A percentile compares a stretch with the other conserved stretches of the same genome.
These are phyloP conservation scores for Blastobasis adustella DNA, from an alignment of 2,888 invertebrate species.

Conservation along the genomic window DNA sequence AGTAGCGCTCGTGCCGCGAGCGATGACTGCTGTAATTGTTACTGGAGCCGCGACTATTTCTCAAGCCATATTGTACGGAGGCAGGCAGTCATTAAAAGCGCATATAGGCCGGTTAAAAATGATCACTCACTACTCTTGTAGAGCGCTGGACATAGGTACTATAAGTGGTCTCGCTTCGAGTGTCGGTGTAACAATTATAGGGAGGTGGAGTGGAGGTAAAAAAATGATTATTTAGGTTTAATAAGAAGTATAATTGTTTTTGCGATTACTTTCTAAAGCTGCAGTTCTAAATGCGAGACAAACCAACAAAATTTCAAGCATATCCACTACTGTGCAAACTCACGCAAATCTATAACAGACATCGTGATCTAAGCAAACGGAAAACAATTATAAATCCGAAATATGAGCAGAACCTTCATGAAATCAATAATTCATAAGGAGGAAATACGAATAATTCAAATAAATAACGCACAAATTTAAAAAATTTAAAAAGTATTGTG, in stretches of 20 bases:
- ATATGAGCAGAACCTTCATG: too few relatives aligned
- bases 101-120: slow-evolving; percentile 9
- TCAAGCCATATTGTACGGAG: slow-evolving; percentile 33
- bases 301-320: too few relatives aligned
- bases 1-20: slow-evolving; percentile 19
- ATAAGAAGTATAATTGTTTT: background rate
- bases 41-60: slow-evolving; percentile 25
- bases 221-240: background rate
- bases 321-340: too few relatives aligned
- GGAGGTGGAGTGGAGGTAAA: background rate
- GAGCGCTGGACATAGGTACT: background rate
- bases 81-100: slow-evolving; percentile 25
- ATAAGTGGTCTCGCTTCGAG: background rate
- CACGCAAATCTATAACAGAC: too few relatives aligned
- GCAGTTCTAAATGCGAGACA: too few relatives aligned
- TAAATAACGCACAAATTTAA: too few relatives aligned
- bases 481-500: too few relatives aligned
- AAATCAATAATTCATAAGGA: too few relatives aligned
- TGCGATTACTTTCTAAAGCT: background rate
- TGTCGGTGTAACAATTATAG: background rate
- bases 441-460: too few relatives aligned
- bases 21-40: slow-evolving; percentile 29
- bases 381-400: too few relatives aligned
- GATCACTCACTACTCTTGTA: background rate
- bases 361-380: too few relatives aligned